These are phyloP conservation scores for Thunnus albacares DNA, from an alignment of 2,797 vertebrate genomes.

Conservation along the genomic window DNA sequence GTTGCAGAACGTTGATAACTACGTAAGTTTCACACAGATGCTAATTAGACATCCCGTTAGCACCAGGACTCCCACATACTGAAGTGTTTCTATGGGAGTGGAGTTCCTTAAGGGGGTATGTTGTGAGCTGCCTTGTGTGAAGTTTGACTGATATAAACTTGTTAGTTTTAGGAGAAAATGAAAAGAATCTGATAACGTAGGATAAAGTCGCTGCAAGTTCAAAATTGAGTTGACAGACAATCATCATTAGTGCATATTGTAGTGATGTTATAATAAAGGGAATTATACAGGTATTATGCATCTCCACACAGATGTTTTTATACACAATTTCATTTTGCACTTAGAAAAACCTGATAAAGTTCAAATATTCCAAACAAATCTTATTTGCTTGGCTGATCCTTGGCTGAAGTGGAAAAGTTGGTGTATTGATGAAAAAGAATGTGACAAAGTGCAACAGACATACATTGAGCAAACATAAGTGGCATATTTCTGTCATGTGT, in stretches of 20 bases:
- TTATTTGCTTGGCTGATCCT: too few relatives aligned
- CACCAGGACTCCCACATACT: constrained; percentile 5
- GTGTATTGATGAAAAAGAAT: too few relatives aligned
- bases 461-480: too few relatives aligned
- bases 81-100: background rate
- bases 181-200: background rate
- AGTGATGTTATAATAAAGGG: background rate
- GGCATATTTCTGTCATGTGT: too few relatives aligned
- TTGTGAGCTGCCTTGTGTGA: background rate
- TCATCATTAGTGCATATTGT: background rate
- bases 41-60: constrained; percentile 45
- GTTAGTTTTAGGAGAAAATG: background rate
- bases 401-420: too few relatives aligned
- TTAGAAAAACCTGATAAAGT: too few relatives aligned
- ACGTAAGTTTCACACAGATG: constrained; percentile 42
- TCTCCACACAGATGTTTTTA: too few relatives aligned
- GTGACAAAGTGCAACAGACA: too few relatives aligned
- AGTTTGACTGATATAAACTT: background rate
- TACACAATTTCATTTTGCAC: too few relatives aligned
- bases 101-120: background rate
- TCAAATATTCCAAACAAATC: too few relatives aligned
- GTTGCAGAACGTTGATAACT: constrained; percentile 35
- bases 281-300: too few relatives aligned
- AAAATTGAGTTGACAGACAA: background rate
- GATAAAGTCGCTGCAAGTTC: background rate